These are phyloP conservation scores for Drepana arcuata DNA, from an alignment of 1,140 invertebrate genomes.

Conservation along the genomic window DNA sequence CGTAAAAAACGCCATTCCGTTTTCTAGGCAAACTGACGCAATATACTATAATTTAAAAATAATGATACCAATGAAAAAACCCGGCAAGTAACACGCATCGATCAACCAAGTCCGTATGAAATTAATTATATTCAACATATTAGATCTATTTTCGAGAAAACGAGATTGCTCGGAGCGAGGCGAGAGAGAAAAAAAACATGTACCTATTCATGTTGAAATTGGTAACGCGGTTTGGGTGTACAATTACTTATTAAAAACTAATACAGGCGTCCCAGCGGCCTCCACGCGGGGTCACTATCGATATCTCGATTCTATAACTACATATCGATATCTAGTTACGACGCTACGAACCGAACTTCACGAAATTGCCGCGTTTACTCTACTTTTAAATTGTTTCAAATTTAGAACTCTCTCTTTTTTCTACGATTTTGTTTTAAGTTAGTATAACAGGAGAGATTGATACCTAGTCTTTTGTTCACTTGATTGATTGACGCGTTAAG, in stretches of 20 bases:
- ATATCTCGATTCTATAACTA: too few relatives aligned
- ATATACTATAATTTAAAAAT: conserved; percentile 60
- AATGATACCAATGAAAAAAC: conserved; percentile 47
- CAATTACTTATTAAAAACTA: conserved; percentile 63
- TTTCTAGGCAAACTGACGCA: conserved; percentile 55
- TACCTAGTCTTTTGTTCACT: background rate
- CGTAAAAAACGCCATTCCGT: conserved; percentile 37
- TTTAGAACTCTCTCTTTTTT: too few relatives aligned
- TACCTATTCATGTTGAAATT: conserved; percentile 60
- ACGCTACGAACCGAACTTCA: conserved; percentile 13
- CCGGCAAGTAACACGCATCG: conserved; percentile 49
- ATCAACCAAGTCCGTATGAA: conserved; percentile 49
- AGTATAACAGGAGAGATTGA: too few relatives aligned
- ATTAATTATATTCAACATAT: conserved; percentile 66
- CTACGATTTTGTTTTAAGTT: too few relatives aligned
- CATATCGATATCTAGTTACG: conserved; percentile 23
- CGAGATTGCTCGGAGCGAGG: conserved; percentile 48
- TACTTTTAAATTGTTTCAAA: conserved; percentile 21
- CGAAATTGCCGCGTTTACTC: conserved; percentile 20
- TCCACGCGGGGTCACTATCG: conserved; percentile 26
- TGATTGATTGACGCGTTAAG: too few relatives aligned
- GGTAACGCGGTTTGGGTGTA: conserved; percentile 45
- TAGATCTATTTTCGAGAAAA: conserved; percentile 67
- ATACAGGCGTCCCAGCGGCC: conserved; percentile 39
- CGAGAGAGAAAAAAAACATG: conserved; percentile 43